Evolutionary conservation across 2,888 invertebrate genomes (phyloP).

Genomic region (Kryphioiulus occultus): DNA sequence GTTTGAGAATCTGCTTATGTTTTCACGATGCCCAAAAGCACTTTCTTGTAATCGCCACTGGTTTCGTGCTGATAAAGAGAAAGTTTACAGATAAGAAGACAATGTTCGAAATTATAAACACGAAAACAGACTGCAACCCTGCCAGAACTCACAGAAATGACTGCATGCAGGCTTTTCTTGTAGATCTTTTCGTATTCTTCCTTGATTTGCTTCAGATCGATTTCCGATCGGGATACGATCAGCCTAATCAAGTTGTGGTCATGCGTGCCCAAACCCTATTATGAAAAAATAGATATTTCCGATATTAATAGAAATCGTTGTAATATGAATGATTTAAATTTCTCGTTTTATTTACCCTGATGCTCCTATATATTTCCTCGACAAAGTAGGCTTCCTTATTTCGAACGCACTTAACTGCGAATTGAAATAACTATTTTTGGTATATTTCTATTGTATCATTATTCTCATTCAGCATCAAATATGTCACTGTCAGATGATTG

Average conservation of each 20-base stretch:
- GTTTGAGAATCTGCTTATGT: background rate
- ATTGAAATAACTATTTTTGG: background rate
- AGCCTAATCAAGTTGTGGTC: constrained; percentile 64
- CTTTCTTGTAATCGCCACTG: constrained; percentile 49
- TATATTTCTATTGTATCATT: background rate
- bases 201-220: constrained; percentile 52
- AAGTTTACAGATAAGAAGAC: background rate
- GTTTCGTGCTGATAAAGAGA: constrained; percentile 44
- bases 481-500: no score
- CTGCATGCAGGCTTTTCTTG: constrained; percentile 49
- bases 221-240: constrained; percentile 53
- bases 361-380: constrained; percentile 61
- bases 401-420: constrained; percentile 61
- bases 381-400: constrained; percentile 62
- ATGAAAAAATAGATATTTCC: background rate
- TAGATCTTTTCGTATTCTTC: constrained; percentile 52
- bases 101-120: no score
- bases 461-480: no score
- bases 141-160: constrained; percentile 50
- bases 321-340: background rate
- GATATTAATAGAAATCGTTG: background rate
- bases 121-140: no score
- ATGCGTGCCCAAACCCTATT: constrained; percentile 63
- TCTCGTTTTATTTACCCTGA: constrained; percentile 58
- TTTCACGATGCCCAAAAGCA: constrained; percentile 41